Evolutionary conservation across 2,888 invertebrate species (phyloP), one percentile per base, ranked within the genome.

Genomic region (Drosophila subsilvestris): DNA sequence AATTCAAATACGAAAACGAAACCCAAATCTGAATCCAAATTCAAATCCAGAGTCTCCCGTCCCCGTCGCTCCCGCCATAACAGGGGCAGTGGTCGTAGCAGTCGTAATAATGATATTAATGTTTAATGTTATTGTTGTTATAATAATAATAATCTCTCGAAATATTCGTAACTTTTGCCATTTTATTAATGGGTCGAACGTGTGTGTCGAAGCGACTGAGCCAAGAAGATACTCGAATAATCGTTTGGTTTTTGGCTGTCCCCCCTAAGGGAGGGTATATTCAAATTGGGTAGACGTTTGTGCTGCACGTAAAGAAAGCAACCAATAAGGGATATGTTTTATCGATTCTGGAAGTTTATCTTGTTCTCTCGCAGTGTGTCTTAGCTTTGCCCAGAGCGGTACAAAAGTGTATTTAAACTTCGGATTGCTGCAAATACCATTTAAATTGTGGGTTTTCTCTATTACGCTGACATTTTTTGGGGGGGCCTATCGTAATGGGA

Each of bases 81-180:
- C 37, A 29, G 50, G 51, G 50, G 51, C 25, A 54, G 54, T 54
- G n/a, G 72, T 62, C 50, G 55, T 55, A 32, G 70, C 68, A 61
- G 75, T 74, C 75, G 88, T 78, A 88, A 86, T 89, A 84, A 78
- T 78, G 78, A 74, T 88, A 83, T 83, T 83, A 84, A 80, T 84
- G 78, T 78, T n/a, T 14, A 37, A 37, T 37, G 37, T 37, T 37
- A 37, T 37, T 37, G 37, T 37, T 37, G 37, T 37, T 37, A 37
- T 86, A 86, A 80, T 88, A 86, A 88, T 88, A 88, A 84, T 84
- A 84, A 88, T 84, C 80, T 84, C 86, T 84, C 80, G 74, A 86
- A 84, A 84, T 37, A 37, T 84, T 83, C 80, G 87, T 86, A 86
- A 84, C 89, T 88, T 84, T 86, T 86, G 83, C 80, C 88, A 83